Evolutionary conservation across 2,888 invertebrate genomes (phyloP).

Genomic region (Drymonia ruficornis): DNA sequence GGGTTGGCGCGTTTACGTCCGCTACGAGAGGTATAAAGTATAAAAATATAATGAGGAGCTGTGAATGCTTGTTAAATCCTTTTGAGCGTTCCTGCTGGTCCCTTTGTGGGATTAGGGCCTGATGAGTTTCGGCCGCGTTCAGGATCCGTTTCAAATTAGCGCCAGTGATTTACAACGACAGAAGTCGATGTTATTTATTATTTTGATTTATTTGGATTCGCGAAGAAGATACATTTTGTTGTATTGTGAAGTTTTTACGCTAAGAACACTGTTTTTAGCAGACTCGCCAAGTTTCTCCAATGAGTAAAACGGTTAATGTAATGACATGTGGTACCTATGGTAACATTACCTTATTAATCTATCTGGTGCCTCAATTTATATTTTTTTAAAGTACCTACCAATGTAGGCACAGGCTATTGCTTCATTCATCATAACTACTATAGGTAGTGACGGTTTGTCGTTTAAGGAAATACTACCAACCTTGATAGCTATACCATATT

Average conservation of each 20-base stretch:
- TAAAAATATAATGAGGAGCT: conserved; percentile 83
- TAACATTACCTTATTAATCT: no score
- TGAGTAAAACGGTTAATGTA: no score
- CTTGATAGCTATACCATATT: no score
- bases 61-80: conserved; percentile 84
- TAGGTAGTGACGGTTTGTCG: no score
- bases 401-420: no score
- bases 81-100: conserved; percentile 72
- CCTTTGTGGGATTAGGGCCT: conserved; percentile 77
- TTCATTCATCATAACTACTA: no score
- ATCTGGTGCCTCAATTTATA: no score
- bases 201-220: conserved; percentile 59
- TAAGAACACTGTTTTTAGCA: no score
- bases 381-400: no score
- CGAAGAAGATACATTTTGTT: background rate
- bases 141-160: conserved; percentile 81
- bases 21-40: conserved; percentile 76
- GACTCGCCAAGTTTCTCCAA: no score
- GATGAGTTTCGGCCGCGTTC: conserved; percentile 60
- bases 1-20: conserved; percentile 81
- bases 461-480: no score
- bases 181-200: conserved; percentile 62
- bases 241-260: background rate
- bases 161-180: conserved; percentile 70
- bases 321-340: no score